Evolutionary conservation across 2,888 invertebrate species (phyloP).

Genomic region (Gandaritis pyraliata): DNA sequence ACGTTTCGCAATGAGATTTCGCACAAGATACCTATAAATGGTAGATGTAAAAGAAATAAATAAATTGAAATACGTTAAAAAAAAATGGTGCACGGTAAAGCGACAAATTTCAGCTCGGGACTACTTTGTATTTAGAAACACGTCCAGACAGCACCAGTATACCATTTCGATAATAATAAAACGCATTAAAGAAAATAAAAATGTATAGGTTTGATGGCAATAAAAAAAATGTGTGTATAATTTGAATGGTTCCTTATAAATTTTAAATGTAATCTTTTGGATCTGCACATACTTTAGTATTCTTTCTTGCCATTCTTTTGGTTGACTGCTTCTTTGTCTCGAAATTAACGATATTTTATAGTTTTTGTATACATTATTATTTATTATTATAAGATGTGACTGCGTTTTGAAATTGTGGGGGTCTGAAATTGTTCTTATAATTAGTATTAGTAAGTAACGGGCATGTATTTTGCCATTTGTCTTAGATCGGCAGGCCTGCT

Average conservation of each 20-base stretch:
- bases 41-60: no score
- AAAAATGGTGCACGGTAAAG: no score
- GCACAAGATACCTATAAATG: conserved; percentile 1
- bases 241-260: conserved; percentile 15
- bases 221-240: conserved; percentile 4
- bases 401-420: conserved; percentile 29
- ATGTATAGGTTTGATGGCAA: conserved; percentile 3
- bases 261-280: conserved; percentile 6
- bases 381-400: conserved; percentile 15
- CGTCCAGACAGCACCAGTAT: no score
- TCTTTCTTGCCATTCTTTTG: conserved; percentile 37
- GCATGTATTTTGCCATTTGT: conserved; percentile 37
- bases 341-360: conserved; percentile 20
- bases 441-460: conserved; percentile 25
- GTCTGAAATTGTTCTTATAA: conserved; percentile 17
- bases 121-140: no score
- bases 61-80: no score
- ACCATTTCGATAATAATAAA: no score
- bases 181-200: not conserved
- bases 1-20: not conserved
- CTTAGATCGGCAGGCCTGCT: conserved; percentile 21
- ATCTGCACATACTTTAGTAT: conserved; percentile 15
- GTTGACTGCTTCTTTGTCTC: conserved; percentile 23
- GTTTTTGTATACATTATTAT: conserved; percentile 10
- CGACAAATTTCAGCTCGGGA: no score